phyloP scores from a whole-genome alignment of 1,140 invertebrate species.

The Himalopsyche phryganea region DNA sequence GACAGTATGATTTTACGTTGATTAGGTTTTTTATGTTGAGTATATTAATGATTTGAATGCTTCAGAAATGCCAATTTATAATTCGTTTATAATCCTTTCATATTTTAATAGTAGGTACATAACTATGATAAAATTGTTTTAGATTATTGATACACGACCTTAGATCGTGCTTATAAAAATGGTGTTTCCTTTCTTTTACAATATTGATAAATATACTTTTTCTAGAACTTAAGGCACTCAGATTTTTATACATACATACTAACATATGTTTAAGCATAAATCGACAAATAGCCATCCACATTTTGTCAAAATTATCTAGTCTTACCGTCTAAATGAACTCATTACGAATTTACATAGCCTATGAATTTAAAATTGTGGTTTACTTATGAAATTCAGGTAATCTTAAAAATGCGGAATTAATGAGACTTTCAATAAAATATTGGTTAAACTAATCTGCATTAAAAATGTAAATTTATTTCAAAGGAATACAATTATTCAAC shows the following conservation, averaged over 20 bases:
- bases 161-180: slow-evolving; percentile 21
- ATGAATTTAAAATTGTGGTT: too few relatives aligned
- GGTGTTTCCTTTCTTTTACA: slow-evolving; percentile 30
- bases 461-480: too few relatives aligned
- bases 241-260: slow-evolving; percentile 19
- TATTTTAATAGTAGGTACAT: slow-evolving; percentile 10
- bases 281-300: too few relatives aligned
- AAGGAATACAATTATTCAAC: too few relatives aligned
- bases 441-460: too few relatives aligned
- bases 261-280: too few relatives aligned
- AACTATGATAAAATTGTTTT: slow-evolving; percentile 21
- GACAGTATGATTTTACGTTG: not conserved
- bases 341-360: not conserved
- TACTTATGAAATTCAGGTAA: too few relatives aligned
- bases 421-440: too few relatives aligned
- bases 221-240: slow-evolving; percentile 35
- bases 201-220: slow-evolving; percentile 33
- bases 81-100: not conserved
- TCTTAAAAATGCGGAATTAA: too few relatives aligned
- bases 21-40: not conserved
- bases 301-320: slow-evolving; percentile 1
- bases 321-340: slow-evolving; percentile 4
- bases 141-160: slow-evolving; percentile 4
- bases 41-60: slow-evolving; percentile 4
- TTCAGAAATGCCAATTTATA: slow-evolving; percentile 14